Percentiles rank a stretch among this genome's conserved stretches.
phyloP scores from a whole-genome alignment of 2,113 vertebrate genomes.

The Cryptotis parvus region DNA sequence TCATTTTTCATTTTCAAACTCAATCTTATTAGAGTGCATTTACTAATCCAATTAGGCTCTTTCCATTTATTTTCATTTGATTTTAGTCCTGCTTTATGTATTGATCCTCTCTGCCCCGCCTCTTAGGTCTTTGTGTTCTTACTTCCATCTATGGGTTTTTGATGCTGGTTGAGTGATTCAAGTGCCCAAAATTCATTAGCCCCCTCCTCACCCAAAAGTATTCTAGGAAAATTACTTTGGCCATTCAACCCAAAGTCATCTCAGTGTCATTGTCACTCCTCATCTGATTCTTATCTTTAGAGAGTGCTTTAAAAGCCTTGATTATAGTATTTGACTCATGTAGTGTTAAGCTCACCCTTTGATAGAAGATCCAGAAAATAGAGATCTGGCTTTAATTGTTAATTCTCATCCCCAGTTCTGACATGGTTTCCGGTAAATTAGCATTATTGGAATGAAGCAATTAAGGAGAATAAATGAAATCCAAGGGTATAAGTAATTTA shows the following conservation, averaged over 20 bases:
- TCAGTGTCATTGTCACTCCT: not conserved
- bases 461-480: slow-evolving; percentile 33
- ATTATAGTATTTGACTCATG: not conserved
- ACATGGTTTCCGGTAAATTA: not conserved
- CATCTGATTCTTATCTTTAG: not conserved
- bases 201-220: not conserved
- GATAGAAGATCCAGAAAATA: not conserved
- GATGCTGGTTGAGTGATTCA: not conserved
- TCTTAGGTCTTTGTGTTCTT: not conserved
- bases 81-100: not conserved
- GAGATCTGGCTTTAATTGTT: not conserved
- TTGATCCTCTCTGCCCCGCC: not conserved
- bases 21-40: not conserved
- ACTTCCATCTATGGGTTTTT: not conserved
- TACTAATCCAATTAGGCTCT: not conserved
- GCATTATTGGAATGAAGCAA: slow-evolving; percentile 26
- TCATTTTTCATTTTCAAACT: not conserved
- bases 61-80: not conserved
- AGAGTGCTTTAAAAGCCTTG: not conserved
- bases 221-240: not conserved
- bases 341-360: not conserved
- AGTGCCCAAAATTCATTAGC: not conserved
- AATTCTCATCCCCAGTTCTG: not conserved
- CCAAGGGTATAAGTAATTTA: not conserved
- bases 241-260: not conserved